Evolutionary conservation across 1,140 invertebrate genomes (phyloP), one percentile per base, ranked within the genome.

Genomic region (Atta colombica): DNA sequence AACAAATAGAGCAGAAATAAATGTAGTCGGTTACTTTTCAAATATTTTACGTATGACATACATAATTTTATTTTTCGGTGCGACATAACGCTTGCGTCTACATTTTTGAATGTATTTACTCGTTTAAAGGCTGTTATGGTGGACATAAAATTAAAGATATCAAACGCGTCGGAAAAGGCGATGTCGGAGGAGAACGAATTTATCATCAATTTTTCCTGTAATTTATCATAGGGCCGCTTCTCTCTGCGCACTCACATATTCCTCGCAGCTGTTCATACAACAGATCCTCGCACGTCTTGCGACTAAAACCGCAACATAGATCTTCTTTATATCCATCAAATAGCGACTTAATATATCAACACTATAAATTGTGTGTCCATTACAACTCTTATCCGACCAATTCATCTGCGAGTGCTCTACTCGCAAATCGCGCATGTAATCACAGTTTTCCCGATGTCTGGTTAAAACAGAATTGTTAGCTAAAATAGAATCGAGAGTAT

Each of bases 201-300:
- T 61, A 58, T 53, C 45, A 2, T 51, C 18, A 63, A 89, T 77
- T 88, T 82, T 89, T 81, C 69, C 31, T 28, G 25, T n/a, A 61
- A 72, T 75, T 89, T 53, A 66, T 84, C 35, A 53, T 31, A 16
- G n/a, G 45, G 2, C 49, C 71, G 51, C 39, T 78, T 55, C 68
- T 69, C 28, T 39, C 12, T 35, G 53, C 49, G 68, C 49, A 61
- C 18, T 63, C 85, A 55, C 80, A 71, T 75, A 61, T 90, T 90
- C 71, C 65, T 77, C 39, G 69, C 89, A 90, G 89, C 89, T 90
- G 89, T 90, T 90, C 86, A 86, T 78, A 90, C 89, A 90, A 81
- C 69, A 51, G 60, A 77, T 74, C 61, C 66, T 77, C 75, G 49
- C 61, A 12, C 66, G 68, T 58, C 68, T 65, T 53, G 14, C 39